A percentile compares a stretch with the other conserved stretches of the same genome.
Evolutionary conservation across 2,888 invertebrate genomes (phyloP).

Genomic region (Isoperla grammatica): DNA sequence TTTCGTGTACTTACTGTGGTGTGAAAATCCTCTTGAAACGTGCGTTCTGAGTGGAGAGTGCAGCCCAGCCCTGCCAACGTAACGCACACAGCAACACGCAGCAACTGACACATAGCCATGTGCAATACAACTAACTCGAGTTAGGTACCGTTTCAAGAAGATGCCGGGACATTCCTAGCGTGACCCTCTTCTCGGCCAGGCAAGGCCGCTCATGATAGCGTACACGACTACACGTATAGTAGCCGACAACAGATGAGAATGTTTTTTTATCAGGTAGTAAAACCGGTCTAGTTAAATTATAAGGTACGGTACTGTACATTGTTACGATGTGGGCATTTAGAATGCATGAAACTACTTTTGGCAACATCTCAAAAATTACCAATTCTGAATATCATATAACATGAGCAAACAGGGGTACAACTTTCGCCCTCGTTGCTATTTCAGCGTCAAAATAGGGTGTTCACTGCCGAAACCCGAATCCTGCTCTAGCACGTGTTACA

Average conservation of each 20-base stretch:
- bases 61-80: not conserved
- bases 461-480: not conserved
- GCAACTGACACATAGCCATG: not conserved
- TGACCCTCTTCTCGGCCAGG: constrained; percentile 7
- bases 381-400: not conserved
- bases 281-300: constrained; percentile 12
- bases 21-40: constrained; percentile 9
- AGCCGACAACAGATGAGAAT: not conserved
- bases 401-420: constrained; percentile 4
- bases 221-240: not conserved
- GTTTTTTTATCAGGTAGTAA: constrained; percentile 13
- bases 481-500: constrained; percentile 1
- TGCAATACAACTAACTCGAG: not conserved
- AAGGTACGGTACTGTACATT: constrained; percentile 9
- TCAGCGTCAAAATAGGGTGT: not conserved
- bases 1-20: constrained; percentile 8
- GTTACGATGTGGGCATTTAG: constrained; percentile 9
- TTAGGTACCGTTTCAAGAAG: not conserved
- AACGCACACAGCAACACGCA: not conserved
- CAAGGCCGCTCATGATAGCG: not conserved
- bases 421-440: not conserved
- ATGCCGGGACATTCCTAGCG: not conserved
- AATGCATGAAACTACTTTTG: constrained; percentile 8
- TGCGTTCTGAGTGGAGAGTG: not conserved
- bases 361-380: constrained; percentile 6